Conservation (phyloP, 2,888 invertebrate species). For the Hecatera dysodea region DNA sequence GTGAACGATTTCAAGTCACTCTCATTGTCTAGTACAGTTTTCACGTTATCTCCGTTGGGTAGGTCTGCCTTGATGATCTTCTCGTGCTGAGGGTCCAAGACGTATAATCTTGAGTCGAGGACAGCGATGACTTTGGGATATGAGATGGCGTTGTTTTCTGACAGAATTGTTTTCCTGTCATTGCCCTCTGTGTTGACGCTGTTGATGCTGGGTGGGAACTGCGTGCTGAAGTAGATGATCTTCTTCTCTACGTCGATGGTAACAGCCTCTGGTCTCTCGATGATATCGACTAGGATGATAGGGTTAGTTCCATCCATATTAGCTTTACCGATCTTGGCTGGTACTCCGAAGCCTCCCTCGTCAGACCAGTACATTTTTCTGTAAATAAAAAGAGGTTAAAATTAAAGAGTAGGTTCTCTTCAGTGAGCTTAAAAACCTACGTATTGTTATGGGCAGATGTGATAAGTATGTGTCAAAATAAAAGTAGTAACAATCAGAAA, state of each 20-base stretch:
- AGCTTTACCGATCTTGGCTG: constrained; percentile 96
- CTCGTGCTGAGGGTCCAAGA: constrained; percentile 97
- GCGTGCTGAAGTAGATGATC: constrained; percentile 96
- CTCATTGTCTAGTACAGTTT: constrained; percentile 95
- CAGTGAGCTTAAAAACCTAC: too few species aligned
- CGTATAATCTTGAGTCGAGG: constrained; percentile 95
- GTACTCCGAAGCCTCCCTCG: constrained; percentile 97
- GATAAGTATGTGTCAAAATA: too few species aligned
- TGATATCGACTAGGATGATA: constrained; percentile 92
- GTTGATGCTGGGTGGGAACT: constrained; percentile 93
- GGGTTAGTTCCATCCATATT: constrained; percentile 98
- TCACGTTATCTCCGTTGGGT: constrained; percentile 94
- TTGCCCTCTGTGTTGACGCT: constrained; percentile 94
- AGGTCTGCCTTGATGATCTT: constrained; percentile 96
- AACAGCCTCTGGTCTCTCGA: constrained; percentile 95
- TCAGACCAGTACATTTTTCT: constrained; percentile 98
- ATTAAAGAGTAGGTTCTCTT: too few species aligned
- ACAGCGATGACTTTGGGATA: constrained; percentile 96
- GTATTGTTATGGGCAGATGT: too few species aligned
- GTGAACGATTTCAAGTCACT: constrained; percentile 96
- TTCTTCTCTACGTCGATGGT: constrained; percentile 96
- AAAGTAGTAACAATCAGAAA: too few species aligned
- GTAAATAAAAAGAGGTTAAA: constrained; percentile 70
- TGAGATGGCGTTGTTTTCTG: constrained; percentile 93
- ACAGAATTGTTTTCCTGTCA: constrained; percentile 92